phyloP scores from a whole-genome alignment of 2,888 invertebrate species.

The Lasius fuliginosus region DNA sequence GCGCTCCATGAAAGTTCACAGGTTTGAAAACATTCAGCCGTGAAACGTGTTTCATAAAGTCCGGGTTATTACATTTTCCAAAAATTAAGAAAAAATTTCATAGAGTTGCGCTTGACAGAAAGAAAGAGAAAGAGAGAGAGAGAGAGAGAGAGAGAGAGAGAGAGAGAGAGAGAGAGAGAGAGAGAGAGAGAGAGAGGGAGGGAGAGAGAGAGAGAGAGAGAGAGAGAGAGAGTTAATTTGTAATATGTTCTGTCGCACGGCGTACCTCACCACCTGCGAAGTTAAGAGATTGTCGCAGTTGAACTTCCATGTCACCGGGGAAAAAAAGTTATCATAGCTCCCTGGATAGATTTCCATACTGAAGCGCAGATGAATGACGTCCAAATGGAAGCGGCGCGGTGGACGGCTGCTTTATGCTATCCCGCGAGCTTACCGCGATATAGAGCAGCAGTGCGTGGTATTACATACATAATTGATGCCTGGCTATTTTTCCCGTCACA shows the following conservation, averaged over 20 bases:
- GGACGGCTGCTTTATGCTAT: conserved; percentile 20
- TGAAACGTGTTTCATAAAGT: conserved; percentile 4
- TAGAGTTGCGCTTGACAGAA: not conserved
- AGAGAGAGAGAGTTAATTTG: conserved; percentile 32
- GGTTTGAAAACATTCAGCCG: conserved; percentile 3
- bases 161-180: not conserved
- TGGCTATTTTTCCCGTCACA: conserved; percentile 40
- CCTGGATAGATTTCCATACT: conserved; percentile 52
- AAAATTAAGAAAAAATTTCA: conserved; percentile 12
- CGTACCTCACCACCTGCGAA: conserved; percentile 21
- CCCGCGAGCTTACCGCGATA: conserved; percentile 39
- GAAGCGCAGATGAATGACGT: conserved; percentile 52
- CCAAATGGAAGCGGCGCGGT: conserved; percentile 38
- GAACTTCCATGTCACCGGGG: conserved; percentile 29
- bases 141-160: not conserved
- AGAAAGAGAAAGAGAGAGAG: not conserved
- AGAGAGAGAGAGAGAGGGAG: not conserved
- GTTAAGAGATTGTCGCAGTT: conserved; percentile 38
- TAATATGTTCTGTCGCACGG: conserved; percentile 9
- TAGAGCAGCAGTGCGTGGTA: conserved; percentile 52
- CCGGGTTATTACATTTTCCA: conserved; percentile 14
- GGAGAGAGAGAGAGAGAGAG: too few species aligned
- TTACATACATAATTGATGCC: conserved; percentile 54
- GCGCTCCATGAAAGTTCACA: conserved; percentile 5
- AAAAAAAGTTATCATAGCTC: conserved; percentile 48